Evolutionary conservation across 1,140 invertebrate species (phyloP), one percentile per base, ranked within the genome.

Genomic region (Limonius californicus): DNA sequence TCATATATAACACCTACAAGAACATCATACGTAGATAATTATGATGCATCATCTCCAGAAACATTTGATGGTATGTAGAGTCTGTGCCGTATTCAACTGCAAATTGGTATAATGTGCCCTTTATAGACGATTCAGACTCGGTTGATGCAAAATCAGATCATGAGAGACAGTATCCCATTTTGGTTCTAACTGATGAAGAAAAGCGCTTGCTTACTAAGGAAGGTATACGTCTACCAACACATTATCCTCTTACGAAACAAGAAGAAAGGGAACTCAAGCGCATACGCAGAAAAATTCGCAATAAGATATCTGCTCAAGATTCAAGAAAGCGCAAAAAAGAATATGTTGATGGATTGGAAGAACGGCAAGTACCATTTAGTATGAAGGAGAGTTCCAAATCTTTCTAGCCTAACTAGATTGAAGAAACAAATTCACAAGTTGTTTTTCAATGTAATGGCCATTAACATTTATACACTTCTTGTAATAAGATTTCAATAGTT

Each of bases 281-380:
- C 61, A 94, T 97, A 67, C 80, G 94, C 19, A 82, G 94, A 54
- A 96, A 96, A 80, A 97, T 97, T 59, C 86, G 94, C 64, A 97
- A 97, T 76, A 97, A 97, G 79, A 92, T 95, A 71, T 95, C 93
- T 1, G 94, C 94, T 0, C 94, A 96, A 75, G 92, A 95, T 76
- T 95, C 92, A 0, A 81, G 94, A 27, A 94, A 95, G 73, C 83
- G 92, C 66, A 96, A 96, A 83, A 94, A 95, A 84, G 91, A 93
- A 73, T 96, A 96, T 78, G 87, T 96, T 39, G 93, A 95, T 73
- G 91, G 91, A 19, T 78, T 97, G 39, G 94, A 97, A 78, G 89
- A 94, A 72, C 86, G 87, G 82, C 88, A 73, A 76, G 64, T 56
- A 57, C n/a, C n/a, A n/a, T n/a, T n/a, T n/a, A n/a, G n/a, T n/a